phyloP scores from a whole-genome alignment of 2,113 vertebrate species.

The Sinocyclocheilus maitianheensis region DNA sequence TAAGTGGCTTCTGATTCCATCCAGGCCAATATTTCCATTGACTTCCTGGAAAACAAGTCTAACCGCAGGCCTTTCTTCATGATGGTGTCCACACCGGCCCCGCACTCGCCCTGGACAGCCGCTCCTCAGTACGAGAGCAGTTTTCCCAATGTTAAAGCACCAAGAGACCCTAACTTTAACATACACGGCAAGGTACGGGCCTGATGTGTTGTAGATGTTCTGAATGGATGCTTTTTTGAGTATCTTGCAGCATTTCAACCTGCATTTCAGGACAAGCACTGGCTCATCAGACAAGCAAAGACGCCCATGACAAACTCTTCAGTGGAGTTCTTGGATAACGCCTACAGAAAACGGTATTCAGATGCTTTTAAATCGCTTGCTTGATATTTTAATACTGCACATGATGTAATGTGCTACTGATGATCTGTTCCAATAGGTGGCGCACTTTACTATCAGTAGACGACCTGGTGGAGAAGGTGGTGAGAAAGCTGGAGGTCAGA shows the following conservation, averaged over 20 bases:
- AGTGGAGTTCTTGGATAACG: slow-evolving; percentile 87
- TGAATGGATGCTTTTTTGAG: too few species aligned
- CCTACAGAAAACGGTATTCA: slow-evolving; percentile 88
- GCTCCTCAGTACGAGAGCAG: slow-evolving; percentile 90
- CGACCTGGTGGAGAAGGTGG: slow-evolving; percentile 90
- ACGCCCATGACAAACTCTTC: slow-evolving; percentile 96
- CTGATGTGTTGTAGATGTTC: neutral
- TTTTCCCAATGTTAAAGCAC: slow-evolving; percentile 85
- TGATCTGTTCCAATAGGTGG: slow-evolving; percentile 78
- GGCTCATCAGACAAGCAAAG: slow-evolving; percentile 96
- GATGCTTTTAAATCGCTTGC: too few species aligned
- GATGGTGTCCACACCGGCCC: slow-evolving; percentile 96
- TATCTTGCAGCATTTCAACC: neutral
- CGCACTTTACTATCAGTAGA: slow-evolving; percentile 95
- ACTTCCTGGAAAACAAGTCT: slow-evolving; percentile 91
- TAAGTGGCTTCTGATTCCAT: neutral
- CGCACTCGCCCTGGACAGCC: slow-evolving; percentile 92
- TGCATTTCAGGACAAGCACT: slow-evolving; percentile 90
- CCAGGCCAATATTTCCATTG: slow-evolving; percentile 94
- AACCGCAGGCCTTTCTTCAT: slow-evolving; percentile 94
- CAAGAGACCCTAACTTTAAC: slow-evolving; percentile 92
- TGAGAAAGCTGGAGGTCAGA: slow-evolving; percentile 82
- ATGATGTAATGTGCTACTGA: neutral
- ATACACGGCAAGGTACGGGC: slow-evolving; percentile 85
- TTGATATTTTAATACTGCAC: neutral